These are phyloP conservation scores for Eufriesea mexicana DNA, from an alignment of 1,140 invertebrate species.

Conservation along the genomic window DNA sequence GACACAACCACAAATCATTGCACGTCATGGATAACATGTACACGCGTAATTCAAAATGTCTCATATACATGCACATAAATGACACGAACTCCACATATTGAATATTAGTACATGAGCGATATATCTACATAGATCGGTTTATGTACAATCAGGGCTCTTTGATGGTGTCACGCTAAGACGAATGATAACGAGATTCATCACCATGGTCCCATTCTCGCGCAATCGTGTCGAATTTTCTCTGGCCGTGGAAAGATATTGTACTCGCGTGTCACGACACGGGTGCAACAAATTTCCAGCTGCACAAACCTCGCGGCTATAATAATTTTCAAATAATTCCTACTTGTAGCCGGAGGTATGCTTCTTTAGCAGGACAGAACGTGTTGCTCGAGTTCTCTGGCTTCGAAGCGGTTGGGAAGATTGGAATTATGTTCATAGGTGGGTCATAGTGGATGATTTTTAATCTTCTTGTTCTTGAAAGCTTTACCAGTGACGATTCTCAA, in stretches of 20 bases:
- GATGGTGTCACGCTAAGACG: background rate
- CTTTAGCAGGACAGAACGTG: too few relatives aligned
- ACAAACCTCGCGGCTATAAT: constrained; percentile 1
- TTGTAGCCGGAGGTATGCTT: background rate
- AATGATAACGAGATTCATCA: background rate
- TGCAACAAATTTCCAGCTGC: constrained; percentile 1
- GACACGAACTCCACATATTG: too few relatives aligned
- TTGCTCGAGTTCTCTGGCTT: background rate
- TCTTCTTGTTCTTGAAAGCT: too few relatives aligned
- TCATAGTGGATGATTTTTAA: too few relatives aligned
- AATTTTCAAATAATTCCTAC: constrained; percentile 13
- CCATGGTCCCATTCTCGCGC: background rate
- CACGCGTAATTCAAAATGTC: too few relatives aligned
- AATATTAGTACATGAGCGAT: background rate
- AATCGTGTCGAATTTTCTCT: background rate
- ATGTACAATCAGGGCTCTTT: background rate
- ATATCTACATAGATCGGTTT: background rate
- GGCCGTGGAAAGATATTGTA: background rate
- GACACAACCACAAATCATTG: too few relatives aligned
- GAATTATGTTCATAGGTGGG: too few relatives aligned
- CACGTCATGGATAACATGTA: too few relatives aligned
- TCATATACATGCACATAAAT: too few relatives aligned
- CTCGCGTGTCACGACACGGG: background rate
- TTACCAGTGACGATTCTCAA: too few relatives aligned
- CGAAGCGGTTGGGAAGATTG: too few relatives aligned